phyloP scores from a whole-genome alignment of 2,797 vertebrate species.

The Esox masquinongy region DNA sequence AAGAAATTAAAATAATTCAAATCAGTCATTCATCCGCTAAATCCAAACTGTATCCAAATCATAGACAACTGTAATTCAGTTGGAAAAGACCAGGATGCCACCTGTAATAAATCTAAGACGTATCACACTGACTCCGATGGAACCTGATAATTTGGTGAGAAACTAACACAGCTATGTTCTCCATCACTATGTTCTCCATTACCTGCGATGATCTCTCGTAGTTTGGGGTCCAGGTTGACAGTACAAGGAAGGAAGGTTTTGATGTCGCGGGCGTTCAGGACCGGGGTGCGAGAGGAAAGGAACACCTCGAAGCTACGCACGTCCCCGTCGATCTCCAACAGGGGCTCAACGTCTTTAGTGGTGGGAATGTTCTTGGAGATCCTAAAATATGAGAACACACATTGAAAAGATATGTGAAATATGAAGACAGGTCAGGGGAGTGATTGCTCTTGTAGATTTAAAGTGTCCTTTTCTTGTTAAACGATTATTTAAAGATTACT shows the following conservation, averaged over 20 bases:
- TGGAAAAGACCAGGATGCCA: neutral
- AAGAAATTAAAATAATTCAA: neutral
- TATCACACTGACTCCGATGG: neutral
- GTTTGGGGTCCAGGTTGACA: conserved; percentile 96
- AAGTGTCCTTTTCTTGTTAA: neutral
- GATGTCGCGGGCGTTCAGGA: conserved; percentile 89
- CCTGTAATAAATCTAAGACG: neutral
- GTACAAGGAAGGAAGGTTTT: conserved; percentile 95
- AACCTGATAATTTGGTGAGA: neutral
- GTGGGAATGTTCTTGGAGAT: conserved; percentile 97
- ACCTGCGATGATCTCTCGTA: conserved; percentile 96
- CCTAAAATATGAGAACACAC: conserved; percentile 59
- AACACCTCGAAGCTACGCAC: conserved; percentile 95
- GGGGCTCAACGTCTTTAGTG: conserved; percentile 96
- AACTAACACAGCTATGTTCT: neutral
- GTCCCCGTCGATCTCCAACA: conserved; percentile 96
- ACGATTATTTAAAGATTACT: neutral
- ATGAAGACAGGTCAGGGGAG: neutral
- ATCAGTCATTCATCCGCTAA: neutral
- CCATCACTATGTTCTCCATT: too few relatives aligned
- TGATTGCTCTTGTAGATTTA: neutral
- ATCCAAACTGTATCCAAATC: neutral
- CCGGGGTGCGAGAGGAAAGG: conserved; percentile 91
- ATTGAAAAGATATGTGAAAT: neutral
- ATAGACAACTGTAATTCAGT: neutral